Percentiles rank a stretch among this genome's conserved stretches.
These are phyloP conservation scores for Apodemia duryi DNA, from an alignment of 2,888 invertebrate genomes.

Conservation along the genomic window DNA sequence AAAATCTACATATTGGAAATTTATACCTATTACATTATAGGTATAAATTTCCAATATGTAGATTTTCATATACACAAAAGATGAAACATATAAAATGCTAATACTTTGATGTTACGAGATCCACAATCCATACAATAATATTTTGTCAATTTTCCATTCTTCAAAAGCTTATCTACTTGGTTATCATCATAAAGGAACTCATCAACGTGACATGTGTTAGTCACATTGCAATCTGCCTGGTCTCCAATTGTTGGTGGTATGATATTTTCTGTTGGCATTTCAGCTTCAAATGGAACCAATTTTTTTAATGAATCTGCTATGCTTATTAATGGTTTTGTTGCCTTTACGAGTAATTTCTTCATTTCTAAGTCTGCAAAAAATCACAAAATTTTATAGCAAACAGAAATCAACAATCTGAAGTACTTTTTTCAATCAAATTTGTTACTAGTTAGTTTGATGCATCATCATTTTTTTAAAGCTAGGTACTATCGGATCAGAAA, in stretches of 20 bases:
- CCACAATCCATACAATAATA: constrained; percentile 61
- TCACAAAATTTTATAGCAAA: neutral
- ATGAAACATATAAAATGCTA: neutral
- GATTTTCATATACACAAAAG: too few relatives aligned
- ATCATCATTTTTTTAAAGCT: too few relatives aligned
- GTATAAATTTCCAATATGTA: too few relatives aligned
- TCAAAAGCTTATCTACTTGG: constrained; percentile 69
- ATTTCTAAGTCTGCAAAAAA: constrained; percentile 49
- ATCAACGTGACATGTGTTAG: constrained; percentile 82
- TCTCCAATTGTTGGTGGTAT: constrained; percentile 59
- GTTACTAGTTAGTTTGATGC: too few relatives aligned
- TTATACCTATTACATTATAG: too few relatives aligned
- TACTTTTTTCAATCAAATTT: too few relatives aligned
- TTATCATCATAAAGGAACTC: constrained; percentile 84
- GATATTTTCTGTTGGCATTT: constrained; percentile 60
- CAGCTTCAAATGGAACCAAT: constrained; percentile 58
- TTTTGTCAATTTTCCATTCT: constrained; percentile 52
- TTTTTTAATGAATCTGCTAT: constrained; percentile 57
- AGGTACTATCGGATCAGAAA: too few relatives aligned
- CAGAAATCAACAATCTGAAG: too few relatives aligned
- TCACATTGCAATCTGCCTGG: constrained; percentile 74
- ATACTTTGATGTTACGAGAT: constrained; percentile 56
- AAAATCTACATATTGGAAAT: too few relatives aligned
- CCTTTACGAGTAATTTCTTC: constrained; percentile 42
- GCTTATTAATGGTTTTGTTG: constrained; percentile 49